Base-by-base conservation (phyloP, 2,797 vertebrate species). In the Margarornis squamiger region DNA sequence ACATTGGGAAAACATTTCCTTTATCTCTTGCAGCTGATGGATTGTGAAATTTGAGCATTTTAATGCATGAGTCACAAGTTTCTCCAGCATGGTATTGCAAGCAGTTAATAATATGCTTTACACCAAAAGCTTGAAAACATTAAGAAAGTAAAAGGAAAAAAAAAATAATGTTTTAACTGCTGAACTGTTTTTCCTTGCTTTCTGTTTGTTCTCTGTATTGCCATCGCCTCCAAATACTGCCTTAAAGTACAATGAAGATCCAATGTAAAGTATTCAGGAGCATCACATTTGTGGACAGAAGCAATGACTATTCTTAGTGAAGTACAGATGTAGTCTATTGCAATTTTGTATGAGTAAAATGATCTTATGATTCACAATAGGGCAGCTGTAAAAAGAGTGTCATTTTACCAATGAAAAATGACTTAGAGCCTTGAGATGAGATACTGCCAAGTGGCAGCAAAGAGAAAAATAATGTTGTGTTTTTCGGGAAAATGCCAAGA, bases 11-110 rank as follows among this genome's bases (percentile, higher is more conserved):
- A 89, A 52, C 48, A 93, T 1, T 11, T 34, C 34, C 74, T 91
- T 88, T 91, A 92, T 74, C 86, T 95, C 51, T 76, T 67, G 74
- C 90, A 92, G 88, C 86, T 92, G 93, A 95, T 79, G 48, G 51
- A 38, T 52, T 96, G 67, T 59, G 76, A 95, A 95, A 95, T 86
- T 73, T 32, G 77, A 92, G 59, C 34, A 67, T 71, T 94, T 94
- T 66, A 86, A 86, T 67, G n/a, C 48, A 38, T 49, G 63, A 96
- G 32, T 94, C 90, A 86, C 12, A 81, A 65, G 41, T 26, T 66
- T 91, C 77, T 62, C 55, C 61, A 58, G 18, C 61, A 32, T 10
- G 14, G 41, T 61, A 83, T 32, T 83, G 15, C 78, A 80, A 88
- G 27, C 32, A 20, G 55, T 48, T 95, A 83, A 77, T 18, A 32